phyloP scores from a whole-genome alignment of 2,797 vertebrate species.

The Peromyscus nudipes region DNA sequence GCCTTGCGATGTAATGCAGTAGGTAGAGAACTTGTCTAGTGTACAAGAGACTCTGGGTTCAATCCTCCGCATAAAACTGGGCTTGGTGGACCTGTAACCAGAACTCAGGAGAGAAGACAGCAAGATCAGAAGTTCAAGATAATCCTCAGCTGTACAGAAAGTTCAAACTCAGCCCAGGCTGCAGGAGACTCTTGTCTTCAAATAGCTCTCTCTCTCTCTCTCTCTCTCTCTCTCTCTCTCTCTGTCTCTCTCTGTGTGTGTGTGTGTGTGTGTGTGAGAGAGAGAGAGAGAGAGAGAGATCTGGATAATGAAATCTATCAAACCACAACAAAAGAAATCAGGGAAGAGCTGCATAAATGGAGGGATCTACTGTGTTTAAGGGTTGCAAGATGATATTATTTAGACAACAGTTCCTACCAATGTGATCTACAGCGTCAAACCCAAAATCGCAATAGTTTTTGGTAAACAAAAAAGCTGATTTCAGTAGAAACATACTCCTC shows the following conservation, averaged over 20 bases:
- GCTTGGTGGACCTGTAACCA: not conserved
- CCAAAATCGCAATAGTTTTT: constrained; percentile 28
- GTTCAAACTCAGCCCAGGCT: not conserved
- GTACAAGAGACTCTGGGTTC: not conserved
- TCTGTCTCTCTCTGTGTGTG: not conserved
- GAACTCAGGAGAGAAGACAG: not conserved
- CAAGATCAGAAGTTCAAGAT: not conserved
- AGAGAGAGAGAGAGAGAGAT: not conserved
- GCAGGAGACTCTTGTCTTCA: not conserved
- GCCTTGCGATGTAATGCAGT: not conserved
- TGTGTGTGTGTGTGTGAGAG: not conserved
- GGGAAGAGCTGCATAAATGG: not conserved
- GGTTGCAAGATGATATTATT: not conserved
- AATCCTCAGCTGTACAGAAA: not conserved
- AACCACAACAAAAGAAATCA: not conserved
- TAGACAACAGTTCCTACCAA: not conserved
- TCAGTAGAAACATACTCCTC: not conserved
- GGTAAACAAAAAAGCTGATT: not conserved
- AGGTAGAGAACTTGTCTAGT: not conserved
- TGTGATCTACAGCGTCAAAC: constrained; percentile 3
- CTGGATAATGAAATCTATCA: not conserved
- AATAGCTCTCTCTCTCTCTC: not conserved
- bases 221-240: no score
- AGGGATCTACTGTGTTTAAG: not conserved
- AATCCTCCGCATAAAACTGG: not conserved